phyloP scores from a whole-genome alignment of 2,113 vertebrate species.

The Planiliza haematocheilus region DNA sequence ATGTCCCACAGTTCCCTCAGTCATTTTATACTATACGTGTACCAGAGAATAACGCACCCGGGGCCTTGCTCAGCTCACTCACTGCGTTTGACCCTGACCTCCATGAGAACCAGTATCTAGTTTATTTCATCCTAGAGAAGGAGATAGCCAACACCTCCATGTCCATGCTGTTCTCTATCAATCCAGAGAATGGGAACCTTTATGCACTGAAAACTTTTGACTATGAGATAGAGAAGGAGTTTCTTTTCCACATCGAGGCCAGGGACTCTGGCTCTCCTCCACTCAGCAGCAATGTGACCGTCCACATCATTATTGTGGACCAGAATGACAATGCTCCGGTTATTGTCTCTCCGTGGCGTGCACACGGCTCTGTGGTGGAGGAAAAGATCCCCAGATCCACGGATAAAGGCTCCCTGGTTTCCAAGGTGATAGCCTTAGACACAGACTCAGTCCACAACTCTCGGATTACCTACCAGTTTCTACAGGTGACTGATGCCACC shows the following conservation, averaged over 20 bases:
- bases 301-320: constrained; percentile 84
- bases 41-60: not conserved
- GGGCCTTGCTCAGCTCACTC: constrained; percentile 8
- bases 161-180: constrained; percentile 73
- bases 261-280: constrained; percentile 84
- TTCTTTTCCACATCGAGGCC: constrained; percentile 83
- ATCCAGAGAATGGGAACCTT: constrained; percentile 74
- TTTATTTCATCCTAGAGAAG: constrained; percentile 30
- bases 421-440: constrained; percentile 79
- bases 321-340: constrained; percentile 85
- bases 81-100: constrained; percentile 9
- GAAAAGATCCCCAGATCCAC: constrained; percentile 74
- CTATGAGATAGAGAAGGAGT: constrained; percentile 84
- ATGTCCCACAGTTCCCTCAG: constrained; percentile 1
- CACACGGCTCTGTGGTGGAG: constrained; percentile 80
- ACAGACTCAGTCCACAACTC: constrained; percentile 81
- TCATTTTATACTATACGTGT: constrained; percentile 6
- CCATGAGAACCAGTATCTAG: constrained; percentile 43
- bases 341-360: constrained; percentile 80
- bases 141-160: constrained; percentile 40
- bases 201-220: constrained; percentile 75
- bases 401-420: constrained; percentile 81
- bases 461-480: constrained; percentile 81
- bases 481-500: constrained; percentile 79
- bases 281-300: constrained; percentile 79